Conservation (phyloP, 2,797 vertebrate species). For the Neosilurus hyrtlii region DNA sequence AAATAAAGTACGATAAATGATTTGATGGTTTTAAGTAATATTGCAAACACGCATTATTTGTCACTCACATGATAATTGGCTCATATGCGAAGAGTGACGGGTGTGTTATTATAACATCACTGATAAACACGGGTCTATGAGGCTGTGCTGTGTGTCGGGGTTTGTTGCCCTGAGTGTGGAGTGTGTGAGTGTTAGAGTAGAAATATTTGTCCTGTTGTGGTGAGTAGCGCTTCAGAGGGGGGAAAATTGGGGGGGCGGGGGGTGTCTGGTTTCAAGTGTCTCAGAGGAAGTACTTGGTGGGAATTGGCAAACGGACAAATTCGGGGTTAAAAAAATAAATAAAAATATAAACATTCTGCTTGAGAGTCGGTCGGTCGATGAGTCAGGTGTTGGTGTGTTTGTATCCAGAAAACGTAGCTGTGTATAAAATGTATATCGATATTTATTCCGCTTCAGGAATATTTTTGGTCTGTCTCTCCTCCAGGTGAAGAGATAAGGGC, state of each 20-base stretch:
- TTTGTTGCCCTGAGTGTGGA: neutral
- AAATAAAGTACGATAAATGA: too few species aligned
- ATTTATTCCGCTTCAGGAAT: neutral
- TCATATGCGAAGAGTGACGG: neutral
- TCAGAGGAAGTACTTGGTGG: neutral
- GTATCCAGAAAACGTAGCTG: neutral
- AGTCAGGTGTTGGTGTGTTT: neutral
- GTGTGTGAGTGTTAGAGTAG: neutral
- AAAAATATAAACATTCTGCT: neutral
- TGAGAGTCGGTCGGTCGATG: neutral
- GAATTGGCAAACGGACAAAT: neutral
- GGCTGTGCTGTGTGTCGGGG: neutral
- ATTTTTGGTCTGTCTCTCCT: neutral
- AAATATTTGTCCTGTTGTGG: neutral
- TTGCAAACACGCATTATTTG: too few species aligned
- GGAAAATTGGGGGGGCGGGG: neutral
- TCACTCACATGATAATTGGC: neutral
- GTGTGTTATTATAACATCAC: neutral
- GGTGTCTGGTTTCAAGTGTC: neutral
- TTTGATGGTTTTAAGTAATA: too few species aligned
- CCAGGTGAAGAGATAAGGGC: conserved; percentile 80
- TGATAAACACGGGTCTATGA: neutral
- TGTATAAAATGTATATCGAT: neutral
- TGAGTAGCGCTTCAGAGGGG: neutral
- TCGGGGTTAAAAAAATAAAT: neutral